A percentile compares a stretch with the other conserved stretches of the same genome.
phyloP scores from a whole-genome alignment of 1,140 invertebrate genomes.

The Eurosta solidaginis region DNA sequence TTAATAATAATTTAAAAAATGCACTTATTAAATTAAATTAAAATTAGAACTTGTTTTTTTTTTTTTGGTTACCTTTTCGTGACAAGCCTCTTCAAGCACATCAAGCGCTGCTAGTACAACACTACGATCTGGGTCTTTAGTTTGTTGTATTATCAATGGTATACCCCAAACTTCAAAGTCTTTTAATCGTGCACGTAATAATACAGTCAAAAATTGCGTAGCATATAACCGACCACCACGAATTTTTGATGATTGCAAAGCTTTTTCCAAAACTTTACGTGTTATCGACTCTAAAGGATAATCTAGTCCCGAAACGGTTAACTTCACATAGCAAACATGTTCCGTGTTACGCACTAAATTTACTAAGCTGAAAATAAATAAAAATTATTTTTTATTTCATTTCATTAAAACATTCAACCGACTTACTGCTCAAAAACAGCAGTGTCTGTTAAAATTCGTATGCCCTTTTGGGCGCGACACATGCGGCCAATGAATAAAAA shows the following conservation, averaged over 20 bases:
- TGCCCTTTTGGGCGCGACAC: slow-evolving; percentile 74
- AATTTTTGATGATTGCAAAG: slow-evolving; percentile 62
- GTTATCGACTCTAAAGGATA: slow-evolving; percentile 76
- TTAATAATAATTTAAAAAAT: not conserved
- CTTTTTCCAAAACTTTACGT: slow-evolving; percentile 74
- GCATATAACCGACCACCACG: slow-evolving; percentile 85
- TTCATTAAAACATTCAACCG: not conserved
- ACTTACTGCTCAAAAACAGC: slow-evolving; percentile 76
- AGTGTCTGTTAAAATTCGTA: slow-evolving; percentile 75
- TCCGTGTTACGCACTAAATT: slow-evolving; percentile 80
- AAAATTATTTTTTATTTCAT: slow-evolving; percentile 13
- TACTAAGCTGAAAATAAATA: slow-evolving; percentile 66
- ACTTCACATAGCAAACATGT: slow-evolving; percentile 90
- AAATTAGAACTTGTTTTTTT: not conserved
- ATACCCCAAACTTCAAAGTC: slow-evolving; percentile 82
- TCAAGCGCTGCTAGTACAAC: slow-evolving; percentile 79
- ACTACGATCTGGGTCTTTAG: slow-evolving; percentile 77
- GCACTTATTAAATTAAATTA: not conserved
- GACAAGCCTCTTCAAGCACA: slow-evolving; percentile 90
- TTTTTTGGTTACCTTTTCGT: slow-evolving; percentile 69
- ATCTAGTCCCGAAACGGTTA: slow-evolving; percentile 87
- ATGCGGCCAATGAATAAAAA: slow-evolving; percentile 91
- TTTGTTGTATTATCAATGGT: slow-evolving; percentile 77
- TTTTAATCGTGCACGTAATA: slow-evolving; percentile 74
- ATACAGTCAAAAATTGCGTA: slow-evolving; percentile 84